Percentiles rank a stretch among this genome's conserved stretches.
These are phyloP conservation scores for Anseranas semipalmata DNA, from an alignment of 2,113 vertebrate species.

Conservation along the genomic window DNA sequence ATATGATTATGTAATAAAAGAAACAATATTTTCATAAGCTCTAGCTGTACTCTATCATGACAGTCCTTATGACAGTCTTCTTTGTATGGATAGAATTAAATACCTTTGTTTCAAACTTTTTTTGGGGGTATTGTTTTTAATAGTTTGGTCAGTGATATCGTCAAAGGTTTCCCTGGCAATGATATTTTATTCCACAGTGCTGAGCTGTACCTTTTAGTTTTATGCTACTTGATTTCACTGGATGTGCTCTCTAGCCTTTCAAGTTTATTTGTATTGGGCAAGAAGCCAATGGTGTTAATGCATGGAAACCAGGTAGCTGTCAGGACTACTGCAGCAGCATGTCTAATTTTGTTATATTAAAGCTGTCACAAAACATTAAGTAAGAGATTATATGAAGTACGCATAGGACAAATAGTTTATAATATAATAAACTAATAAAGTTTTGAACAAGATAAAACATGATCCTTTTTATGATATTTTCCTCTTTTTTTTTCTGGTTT, in stretches of 20 bases:
- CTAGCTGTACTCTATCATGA: not conserved
- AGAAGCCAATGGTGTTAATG: conserved; percentile 62
- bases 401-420: conserved; percentile 65
- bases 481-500: not conserved
- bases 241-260: conserved; percentile 46
- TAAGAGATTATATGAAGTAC: conserved; percentile 75
- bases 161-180: not conserved
- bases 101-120: not conserved
- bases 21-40: not conserved
- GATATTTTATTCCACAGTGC: not conserved
- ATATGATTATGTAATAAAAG: not conserved
- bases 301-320: conserved; percentile 73
- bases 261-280: conserved; percentile 67
- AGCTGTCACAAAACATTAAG: conserved; percentile 76
- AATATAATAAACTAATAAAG: conserved; percentile 69
- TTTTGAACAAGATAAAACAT: conserved; percentile 54
- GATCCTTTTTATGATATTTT: conserved; percentile 43
- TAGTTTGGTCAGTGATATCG: not conserved
- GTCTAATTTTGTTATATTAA: conserved; percentile 77
- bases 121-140: not conserved
- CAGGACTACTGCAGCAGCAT: conserved; percentile 64
- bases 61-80: not conserved
- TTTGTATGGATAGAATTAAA: not conserved
- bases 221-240: conserved; percentile 47
- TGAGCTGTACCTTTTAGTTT: conserved; percentile 29